Conservation (phyloP, 2,888 invertebrate genomes). For the Anarsia innoxiella region DNA sequence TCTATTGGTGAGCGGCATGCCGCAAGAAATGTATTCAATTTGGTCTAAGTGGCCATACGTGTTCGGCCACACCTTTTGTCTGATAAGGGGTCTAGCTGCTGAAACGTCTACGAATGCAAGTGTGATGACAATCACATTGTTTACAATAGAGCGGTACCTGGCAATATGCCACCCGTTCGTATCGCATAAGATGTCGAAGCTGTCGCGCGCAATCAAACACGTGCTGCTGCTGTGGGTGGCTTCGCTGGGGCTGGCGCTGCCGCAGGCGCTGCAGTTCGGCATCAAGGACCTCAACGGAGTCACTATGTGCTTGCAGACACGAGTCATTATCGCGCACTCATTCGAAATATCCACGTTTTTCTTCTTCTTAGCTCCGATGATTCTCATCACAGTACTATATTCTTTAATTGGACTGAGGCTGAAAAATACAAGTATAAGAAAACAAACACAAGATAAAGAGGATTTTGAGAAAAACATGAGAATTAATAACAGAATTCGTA, state of each 20-base stretch:
- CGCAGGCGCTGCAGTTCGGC: slow-evolving; percentile 76
- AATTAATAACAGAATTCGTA: slow-evolving; percentile 36
- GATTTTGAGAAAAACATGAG: slow-evolving; percentile 33
- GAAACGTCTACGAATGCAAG: slow-evolving; percentile 89
- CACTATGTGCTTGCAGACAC: slow-evolving; percentile 64
- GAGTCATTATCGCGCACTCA: slow-evolving; percentile 74
- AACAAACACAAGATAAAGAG: slow-evolving; percentile 37
- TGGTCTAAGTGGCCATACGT: slow-evolving; percentile 86
- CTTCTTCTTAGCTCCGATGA: slow-evolving; percentile 86
- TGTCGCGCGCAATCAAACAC: slow-evolving; percentile 87
- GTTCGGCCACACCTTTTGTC: slow-evolving; percentile 87
- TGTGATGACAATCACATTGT: slow-evolving; percentile 86
- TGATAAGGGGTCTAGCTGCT: slow-evolving; percentile 84
- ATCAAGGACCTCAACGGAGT: slow-evolving; percentile 52
- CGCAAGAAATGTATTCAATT: slow-evolving; percentile 86
- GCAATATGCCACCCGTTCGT: slow-evolving; percentile 79
- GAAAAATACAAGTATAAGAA: slow-evolving; percentile 55
- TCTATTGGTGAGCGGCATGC: slow-evolving; percentile 85
- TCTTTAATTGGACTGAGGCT: slow-evolving; percentile 78
- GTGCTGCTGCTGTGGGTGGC: slow-evolving; percentile 88
- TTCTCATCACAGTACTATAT: slow-evolving; percentile 83
- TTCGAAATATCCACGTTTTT: slow-evolving; percentile 82
- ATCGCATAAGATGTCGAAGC: slow-evolving; percentile 89
- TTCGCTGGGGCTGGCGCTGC: slow-evolving; percentile 82
- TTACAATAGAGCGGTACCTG: slow-evolving; percentile 84